Percentiles rank a stretch among this genome's conserved stretches.
Conservation (phyloP, 1,140 invertebrate species). For the Drosophila sulfurigaster region DNA sequence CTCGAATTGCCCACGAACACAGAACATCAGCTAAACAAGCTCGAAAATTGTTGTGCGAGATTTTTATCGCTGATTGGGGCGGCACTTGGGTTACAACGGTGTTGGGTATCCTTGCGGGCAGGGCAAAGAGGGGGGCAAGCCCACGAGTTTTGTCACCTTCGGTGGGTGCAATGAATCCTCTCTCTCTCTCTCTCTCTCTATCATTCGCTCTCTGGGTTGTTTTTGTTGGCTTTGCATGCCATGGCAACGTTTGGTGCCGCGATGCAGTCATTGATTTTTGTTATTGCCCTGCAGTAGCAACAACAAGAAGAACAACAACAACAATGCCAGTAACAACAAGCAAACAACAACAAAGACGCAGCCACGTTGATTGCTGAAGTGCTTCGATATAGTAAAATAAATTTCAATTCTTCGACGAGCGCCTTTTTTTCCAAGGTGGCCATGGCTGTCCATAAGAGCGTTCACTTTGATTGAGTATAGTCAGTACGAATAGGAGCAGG, state of each 20-base stretch:
- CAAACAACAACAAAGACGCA: constrained; percentile 38
- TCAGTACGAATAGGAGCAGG: constrained; percentile 25
- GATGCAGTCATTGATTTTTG: constrained; percentile 76
- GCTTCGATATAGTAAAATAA: constrained; percentile 54
- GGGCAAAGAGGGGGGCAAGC: constrained; percentile 21
- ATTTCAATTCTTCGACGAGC: constrained; percentile 28
- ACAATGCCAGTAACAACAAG: constrained; percentile 22
- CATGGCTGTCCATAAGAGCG: constrained; percentile 21
- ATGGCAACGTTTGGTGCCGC: constrained; percentile 60
- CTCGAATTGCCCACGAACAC: neutral
- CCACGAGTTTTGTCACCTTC: constrained; percentile 58
- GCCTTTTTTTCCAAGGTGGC: neutral
- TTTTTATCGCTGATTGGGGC: constrained; percentile 63
- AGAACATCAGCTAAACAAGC: constrained; percentile 58
- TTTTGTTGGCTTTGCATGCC: constrained; percentile 33
- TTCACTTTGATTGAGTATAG: constrained; percentile 21
- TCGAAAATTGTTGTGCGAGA: constrained; percentile 63
- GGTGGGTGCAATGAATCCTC: constrained; percentile 61
- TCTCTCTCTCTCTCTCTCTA: neutral
- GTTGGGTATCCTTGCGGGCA: neutral
- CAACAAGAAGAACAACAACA: constrained; percentile 25
- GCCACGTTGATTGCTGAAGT: constrained; percentile 59
- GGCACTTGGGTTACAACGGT: neutral
- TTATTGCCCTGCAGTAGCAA: constrained; percentile 60
- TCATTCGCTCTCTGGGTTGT: constrained; percentile 4